Conservation (phyloP, 2,113 vertebrate species). For the Pholis gunnellus region DNA sequence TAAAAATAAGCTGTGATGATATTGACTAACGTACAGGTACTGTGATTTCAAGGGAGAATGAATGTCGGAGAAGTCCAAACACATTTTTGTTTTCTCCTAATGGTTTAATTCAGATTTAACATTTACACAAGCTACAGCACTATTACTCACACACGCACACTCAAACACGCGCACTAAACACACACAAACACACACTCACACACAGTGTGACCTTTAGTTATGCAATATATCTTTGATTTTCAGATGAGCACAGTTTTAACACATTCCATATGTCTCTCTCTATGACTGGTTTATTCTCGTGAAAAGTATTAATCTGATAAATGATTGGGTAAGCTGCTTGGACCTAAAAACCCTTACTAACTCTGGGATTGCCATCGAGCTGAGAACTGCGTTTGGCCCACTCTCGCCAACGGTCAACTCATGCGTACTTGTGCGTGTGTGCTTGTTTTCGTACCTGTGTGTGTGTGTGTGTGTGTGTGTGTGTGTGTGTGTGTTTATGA, state of each 20-base stretch:
- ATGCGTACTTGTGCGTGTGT: conserved; percentile 29
- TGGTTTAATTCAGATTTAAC: conserved; percentile 58
- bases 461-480: conserved; percentile 6
- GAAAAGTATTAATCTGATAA: conserved; percentile 83
- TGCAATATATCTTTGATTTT: conserved; percentile 71
- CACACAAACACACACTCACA: conserved; percentile 2
- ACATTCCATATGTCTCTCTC: conserved; percentile 75
- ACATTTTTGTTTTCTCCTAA: conserved; percentile 1
- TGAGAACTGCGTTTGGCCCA: conserved; percentile 67
- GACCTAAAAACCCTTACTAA: conserved; percentile 72
- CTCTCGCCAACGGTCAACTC: conserved; percentile 54
- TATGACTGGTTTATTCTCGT: conserved; percentile 77
- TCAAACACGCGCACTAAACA: neutral
- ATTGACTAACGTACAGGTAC: conserved; percentile 24
- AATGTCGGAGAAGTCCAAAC: conserved; percentile 3
- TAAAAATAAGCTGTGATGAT: conserved; percentile 16
- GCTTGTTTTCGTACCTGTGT: neutral
- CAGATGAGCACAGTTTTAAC: conserved; percentile 65
- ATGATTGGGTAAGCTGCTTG: conserved; percentile 81
- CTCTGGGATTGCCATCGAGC: conserved; percentile 77
- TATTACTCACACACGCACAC: neutral
- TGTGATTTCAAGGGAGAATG: conserved; percentile 21
- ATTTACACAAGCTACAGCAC: conserved; percentile 12
- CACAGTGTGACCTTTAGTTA: conserved; percentile 63
- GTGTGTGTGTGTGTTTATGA: conserved; percentile 32